Conservation (phyloP, 1,140 invertebrate species). For the roundworm (Caenorhabditis elegans) region DNA sequence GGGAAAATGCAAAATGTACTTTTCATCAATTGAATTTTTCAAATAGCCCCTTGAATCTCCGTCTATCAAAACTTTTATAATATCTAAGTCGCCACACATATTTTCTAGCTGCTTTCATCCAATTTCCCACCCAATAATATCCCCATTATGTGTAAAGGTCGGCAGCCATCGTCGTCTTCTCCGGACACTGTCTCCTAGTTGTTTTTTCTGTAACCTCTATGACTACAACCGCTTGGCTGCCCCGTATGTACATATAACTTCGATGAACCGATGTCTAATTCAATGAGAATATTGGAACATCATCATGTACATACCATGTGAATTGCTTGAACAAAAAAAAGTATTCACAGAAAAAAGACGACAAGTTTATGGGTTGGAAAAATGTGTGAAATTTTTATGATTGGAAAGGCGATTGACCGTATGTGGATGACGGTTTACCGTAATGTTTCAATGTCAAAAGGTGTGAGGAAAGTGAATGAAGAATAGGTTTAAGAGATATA, state of each 20-base stretch:
- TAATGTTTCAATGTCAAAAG: constrained; percentile 20
- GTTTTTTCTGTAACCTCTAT: not conserved
- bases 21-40: too few species aligned
- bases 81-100: too few species aligned
- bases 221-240: not conserved
- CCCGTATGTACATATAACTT: not conserved
- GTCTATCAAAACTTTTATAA: too few species aligned
- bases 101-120: too few species aligned
- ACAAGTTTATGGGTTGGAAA: constrained; percentile 28
- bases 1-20: too few species aligned
- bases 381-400: not conserved
- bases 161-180: not conserved
- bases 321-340: not conserved
- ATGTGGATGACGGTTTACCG: not conserved
- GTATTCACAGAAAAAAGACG: not conserved
- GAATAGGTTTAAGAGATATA: not conserved
- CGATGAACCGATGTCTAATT: constrained; percentile 25
- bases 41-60: too few species aligned
- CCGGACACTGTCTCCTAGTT: not conserved
- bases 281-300: constrained; percentile 32
- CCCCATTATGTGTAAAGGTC: constrained; percentile 28
- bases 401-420: not conserved
- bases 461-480: not conserved
- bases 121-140: constrained; percentile 14
- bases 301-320: not conserved